Conservation (phyloP, 1,140 invertebrate genomes). For the Drosophila varians region DNA sequence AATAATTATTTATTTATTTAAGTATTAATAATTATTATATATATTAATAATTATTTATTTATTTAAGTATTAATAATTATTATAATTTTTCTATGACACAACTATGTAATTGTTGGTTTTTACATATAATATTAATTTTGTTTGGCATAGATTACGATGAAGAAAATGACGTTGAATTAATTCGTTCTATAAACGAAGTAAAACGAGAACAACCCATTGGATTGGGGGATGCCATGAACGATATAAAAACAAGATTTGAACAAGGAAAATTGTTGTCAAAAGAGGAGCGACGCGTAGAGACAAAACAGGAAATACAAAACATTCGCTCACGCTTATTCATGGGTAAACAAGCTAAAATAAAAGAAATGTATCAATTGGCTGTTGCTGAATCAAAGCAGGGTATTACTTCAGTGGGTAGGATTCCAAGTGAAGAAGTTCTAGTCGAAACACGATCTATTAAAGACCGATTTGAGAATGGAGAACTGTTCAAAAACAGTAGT, state of each 20-base stretch:
- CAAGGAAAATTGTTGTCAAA: constrained; percentile 86
- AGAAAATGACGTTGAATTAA: constrained; percentile 72
- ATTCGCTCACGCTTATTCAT: constrained; percentile 92
- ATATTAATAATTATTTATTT: too few relatives aligned
- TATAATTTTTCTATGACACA: too few relatives aligned
- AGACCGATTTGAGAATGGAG: constrained; percentile 91
- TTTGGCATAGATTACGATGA: constrained; percentile 35
- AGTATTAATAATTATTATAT: too few relatives aligned
- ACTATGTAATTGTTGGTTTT: too few relatives aligned
- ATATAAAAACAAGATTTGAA: constrained; percentile 92
- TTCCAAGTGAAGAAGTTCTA: constrained; percentile 85
- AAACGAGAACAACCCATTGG: constrained; percentile 90
- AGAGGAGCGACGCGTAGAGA: constrained; percentile 90
- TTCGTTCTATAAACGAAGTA: constrained; percentile 81
- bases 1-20: too few relatives aligned
- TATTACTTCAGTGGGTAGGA: constrained; percentile 86
- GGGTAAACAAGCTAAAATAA: constrained; percentile 95
- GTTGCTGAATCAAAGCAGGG: constrained; percentile 90
- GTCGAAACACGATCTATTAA: constrained; percentile 90
- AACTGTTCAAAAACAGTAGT: constrained; percentile 85
- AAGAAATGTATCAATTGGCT: constrained; percentile 95
- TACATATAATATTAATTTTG: constrained; percentile 84
- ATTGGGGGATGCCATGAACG: constrained; percentile 91
- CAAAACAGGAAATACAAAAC: constrained; percentile 94
- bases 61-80: too few relatives aligned